Conservation (phyloP, 2,113 vertebrate genomes). For the Otis tarda region DNA sequence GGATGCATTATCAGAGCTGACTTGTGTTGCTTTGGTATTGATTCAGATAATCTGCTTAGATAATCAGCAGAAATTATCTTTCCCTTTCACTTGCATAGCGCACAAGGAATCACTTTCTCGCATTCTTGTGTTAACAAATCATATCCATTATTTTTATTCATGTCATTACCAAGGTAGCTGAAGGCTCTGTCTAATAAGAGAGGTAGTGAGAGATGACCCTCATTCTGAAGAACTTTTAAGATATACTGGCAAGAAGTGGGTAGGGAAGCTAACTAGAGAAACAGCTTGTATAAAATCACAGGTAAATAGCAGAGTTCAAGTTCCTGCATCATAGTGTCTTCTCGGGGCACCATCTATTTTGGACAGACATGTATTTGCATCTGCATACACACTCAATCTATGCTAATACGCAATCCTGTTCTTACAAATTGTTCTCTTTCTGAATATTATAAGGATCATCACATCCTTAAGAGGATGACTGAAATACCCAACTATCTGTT, state of each 20-base stretch:
- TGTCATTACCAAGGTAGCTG: neutral
- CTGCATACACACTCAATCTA: neutral
- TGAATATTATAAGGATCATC: conserved; percentile 11
- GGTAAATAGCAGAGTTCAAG: neutral
- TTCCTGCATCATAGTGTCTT: neutral
- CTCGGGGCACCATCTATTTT: neutral
- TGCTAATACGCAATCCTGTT: neutral
- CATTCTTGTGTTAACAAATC: neutral
- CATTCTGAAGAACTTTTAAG: neutral
- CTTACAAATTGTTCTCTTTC: conserved; percentile 15
- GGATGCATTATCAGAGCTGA: conserved; percentile 36
- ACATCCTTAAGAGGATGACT: conserved; percentile 42
- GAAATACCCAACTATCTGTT: conserved; percentile 8
- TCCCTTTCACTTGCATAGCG: conserved; percentile 26
- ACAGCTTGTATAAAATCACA: neutral
- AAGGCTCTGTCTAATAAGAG: neutral
- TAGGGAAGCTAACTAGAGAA: neutral
- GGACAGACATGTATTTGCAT: neutral
- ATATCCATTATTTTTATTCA: neutral
- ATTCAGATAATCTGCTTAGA: conserved; percentile 10
- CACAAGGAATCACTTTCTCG: conserved; percentile 38
- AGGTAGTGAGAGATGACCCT: neutral
- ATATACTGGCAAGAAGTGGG: neutral
- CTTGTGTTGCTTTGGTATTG: conserved; percentile 40
- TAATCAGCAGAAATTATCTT: conserved; percentile 22